Evolutionary conservation across 1,140 invertebrate species (phyloP).

Genomic region (Drosophila pandora): DNA sequence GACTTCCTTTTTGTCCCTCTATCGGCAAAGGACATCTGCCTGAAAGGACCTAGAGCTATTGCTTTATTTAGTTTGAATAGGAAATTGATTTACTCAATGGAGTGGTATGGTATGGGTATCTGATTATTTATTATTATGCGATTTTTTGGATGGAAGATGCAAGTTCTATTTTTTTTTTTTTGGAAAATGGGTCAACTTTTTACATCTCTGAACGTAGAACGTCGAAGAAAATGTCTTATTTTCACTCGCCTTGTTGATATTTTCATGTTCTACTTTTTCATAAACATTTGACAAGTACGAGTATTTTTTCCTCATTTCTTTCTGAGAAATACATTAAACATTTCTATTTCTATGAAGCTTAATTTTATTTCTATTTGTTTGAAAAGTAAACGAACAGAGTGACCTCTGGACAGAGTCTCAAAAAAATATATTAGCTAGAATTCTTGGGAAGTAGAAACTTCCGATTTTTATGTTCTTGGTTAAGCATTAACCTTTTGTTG

Average conservation of each 20-base stretch:
- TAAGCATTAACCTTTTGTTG: slow-evolving; percentile 11
- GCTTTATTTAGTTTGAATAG: slow-evolving; percentile 23
- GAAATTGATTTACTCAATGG: slow-evolving; percentile 18
- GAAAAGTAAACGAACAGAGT: neutral
- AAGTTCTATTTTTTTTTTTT: neutral
- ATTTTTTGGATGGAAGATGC: neutral
- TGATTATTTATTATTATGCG: slow-evolving; percentile 10
- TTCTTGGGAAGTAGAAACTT: slow-evolving; percentile 25
- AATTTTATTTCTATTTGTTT: neutral
- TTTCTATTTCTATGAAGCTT: neutral
- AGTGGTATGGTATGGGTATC: neutral
- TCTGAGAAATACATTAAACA: neutral
- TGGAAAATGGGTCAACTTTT: slow-evolving; percentile 3
- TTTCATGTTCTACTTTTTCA: neutral
- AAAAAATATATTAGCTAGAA: neutral
- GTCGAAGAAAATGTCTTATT: neutral
- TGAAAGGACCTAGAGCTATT: slow-evolving; percentile 15
- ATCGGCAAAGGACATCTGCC: slow-evolving; percentile 38
- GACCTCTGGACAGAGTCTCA: neutral
- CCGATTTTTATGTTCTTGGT: slow-evolving; percentile 7
- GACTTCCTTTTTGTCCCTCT: slow-evolving; percentile 7
- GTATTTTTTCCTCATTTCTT: neutral
- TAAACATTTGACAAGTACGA: neutral
- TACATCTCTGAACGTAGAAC: neutral
- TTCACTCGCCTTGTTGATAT: neutral